These are phyloP conservation scores for Hylaea fasciaria DNA, from an alignment of 2,888 invertebrate genomes.

Conservation along the genomic window DNA sequence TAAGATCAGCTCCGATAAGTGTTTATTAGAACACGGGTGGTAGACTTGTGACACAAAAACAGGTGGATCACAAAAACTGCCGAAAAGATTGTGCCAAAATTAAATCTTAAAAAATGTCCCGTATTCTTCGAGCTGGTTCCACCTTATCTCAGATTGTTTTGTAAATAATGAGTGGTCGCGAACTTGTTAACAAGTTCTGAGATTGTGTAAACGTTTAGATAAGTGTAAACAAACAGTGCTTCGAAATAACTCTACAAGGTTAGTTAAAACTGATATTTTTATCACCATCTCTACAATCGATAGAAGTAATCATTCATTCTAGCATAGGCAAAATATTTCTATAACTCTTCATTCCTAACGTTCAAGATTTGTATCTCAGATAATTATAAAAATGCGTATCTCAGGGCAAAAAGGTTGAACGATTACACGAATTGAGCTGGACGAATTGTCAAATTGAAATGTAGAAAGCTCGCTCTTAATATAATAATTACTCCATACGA, in stretches of 20 bases:
- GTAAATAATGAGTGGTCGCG: slow-evolving; percentile 73
- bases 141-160: slow-evolving; percentile 72
- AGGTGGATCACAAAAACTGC: slow-evolving; percentile 62
- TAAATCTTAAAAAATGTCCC: slow-evolving; percentile 68
- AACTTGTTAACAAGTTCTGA: slow-evolving; percentile 69
- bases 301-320: too few species aligned
- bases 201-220: slow-evolving; percentile 45
- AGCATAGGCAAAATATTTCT: too few species aligned
- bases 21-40: slow-evolving; percentile 81
- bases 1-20: slow-evolving; percentile 75
- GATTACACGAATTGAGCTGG: too few species aligned
- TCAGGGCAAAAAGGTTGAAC: too few species aligned
- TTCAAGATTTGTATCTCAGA: too few species aligned
- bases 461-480: too few species aligned
- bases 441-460: too few species aligned
- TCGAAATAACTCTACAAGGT: not conserved
- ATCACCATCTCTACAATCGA: too few species aligned
- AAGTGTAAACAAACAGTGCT: slow-evolving; percentile 4
- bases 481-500: too few species aligned
- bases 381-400: too few species aligned
- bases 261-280: too few species aligned
- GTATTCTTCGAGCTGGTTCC: slow-evolving; percentile 61
- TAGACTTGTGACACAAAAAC: slow-evolving; percentile 68
- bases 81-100: slow-evolving; percentile 42
- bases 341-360: too few species aligned